Evolutionary conservation across 2,797 vertebrate species (phyloP), one percentile per base, ranked within the genome.

Genomic region (Podargus strigoides): DNA sequence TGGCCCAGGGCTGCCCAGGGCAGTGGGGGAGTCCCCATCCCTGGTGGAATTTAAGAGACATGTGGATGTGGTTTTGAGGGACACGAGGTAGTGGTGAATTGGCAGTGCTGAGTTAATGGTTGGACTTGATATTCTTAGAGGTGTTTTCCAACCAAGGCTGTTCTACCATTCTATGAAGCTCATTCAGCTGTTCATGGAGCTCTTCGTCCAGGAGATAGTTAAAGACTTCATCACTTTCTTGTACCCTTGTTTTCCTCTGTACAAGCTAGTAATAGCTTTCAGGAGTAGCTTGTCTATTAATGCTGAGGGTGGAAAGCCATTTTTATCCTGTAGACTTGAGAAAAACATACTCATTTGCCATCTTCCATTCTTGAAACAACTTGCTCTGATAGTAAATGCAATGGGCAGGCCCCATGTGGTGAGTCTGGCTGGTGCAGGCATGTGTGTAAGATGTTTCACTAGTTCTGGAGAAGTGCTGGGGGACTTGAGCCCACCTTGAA

Each of bases 371-470:
- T 59, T 42, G 32, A 67, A 30, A n/a, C 44, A 63, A 30, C n/a
- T 73, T 73, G 30, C 47, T 79, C 13, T 59, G 47, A 12, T 16
- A 55, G 46, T 8, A 68, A 73, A 52, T 47, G 39, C 36, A 32
- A 1, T 2, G 12, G 19, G n/a, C 73, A 64, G 58, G 46, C 32
- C 53, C 53, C 26, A 2, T 30, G 46, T 30, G 60, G 12, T 70
- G 80, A 23, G 44, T 7, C 64, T 59, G 59, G 17, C 13, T 2
- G 3, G 5, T 15, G 7, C 8, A 52, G 62, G 9, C 1, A 0
- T 5, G 14, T n/a, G 23, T 39, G 8, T 32, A n/a, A 74, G 56
- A 2, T 37, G 23, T 60, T 80, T 30, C 53, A 28, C 0, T 1
- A 11, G 30, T 5, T 85, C 28, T 39, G 32, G 39, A 72, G 27